Percentiles rank a stretch among this genome's conserved stretches.
These are phyloP conservation scores for Drosophila insularis DNA, from an alignment of 1,140 invertebrate species.

Conservation along the genomic window DNA sequence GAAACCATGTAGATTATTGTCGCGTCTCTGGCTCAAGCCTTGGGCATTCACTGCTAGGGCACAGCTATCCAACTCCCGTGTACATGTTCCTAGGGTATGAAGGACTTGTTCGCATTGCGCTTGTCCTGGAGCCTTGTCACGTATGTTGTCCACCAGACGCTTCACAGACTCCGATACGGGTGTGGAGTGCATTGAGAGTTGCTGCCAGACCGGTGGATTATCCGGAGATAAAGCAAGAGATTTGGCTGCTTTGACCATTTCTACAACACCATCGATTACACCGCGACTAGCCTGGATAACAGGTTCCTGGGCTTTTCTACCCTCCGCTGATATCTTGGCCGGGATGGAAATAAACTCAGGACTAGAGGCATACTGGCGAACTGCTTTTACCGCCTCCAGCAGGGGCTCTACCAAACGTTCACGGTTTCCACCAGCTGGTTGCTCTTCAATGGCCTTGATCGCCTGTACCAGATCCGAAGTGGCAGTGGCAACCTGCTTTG, in stretches of 20 bases:
- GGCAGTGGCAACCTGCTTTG: constrained; percentile 98
- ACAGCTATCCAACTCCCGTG: constrained; percentile 93
- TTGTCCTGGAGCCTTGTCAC: constrained; percentile 97
- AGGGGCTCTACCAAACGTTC: constrained; percentile 92
- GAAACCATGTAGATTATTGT: constrained; percentile 91
- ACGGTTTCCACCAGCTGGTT: constrained; percentile 88
- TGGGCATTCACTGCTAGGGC: constrained; percentile 94
- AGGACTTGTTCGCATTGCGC: constrained; percentile 95
- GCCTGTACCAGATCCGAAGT: constrained; percentile 97
- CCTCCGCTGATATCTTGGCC: constrained; percentile 93
- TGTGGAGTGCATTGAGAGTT: constrained; percentile 96
- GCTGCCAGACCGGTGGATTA: constrained; percentile 96
- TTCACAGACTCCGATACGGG: constrained; percentile 98
- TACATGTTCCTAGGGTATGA: constrained; percentile 89
- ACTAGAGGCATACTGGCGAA: constrained; percentile 96
- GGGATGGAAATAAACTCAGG: constrained; percentile 96
- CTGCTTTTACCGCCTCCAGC: constrained; percentile 94
- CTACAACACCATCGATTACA: constrained; percentile 84
- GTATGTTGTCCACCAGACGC: constrained; percentile 93
- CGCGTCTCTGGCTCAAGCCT: constrained; percentile 87
- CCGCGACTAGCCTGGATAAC: constrained; percentile 92
- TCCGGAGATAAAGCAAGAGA: constrained; percentile 93
- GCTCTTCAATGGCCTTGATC: constrained; percentile 95
- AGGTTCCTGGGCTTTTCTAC: constrained; percentile 91
- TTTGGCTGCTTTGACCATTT: constrained; percentile 95